phyloP scores from a whole-genome alignment of 2,113 vertebrate genomes.

The Piprites chloris region DNA sequence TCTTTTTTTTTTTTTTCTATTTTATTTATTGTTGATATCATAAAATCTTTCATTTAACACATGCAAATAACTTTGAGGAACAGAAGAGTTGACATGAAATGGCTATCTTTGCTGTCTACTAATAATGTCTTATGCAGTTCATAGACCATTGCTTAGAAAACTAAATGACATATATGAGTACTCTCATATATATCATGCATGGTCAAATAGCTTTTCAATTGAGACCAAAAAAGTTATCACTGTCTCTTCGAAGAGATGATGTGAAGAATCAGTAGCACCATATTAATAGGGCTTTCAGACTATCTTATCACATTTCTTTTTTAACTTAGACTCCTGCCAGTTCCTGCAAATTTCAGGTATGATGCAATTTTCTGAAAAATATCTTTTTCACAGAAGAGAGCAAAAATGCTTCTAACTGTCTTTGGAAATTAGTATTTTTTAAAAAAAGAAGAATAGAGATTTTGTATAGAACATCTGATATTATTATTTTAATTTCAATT shows the following conservation, averaged over 20 bases:
- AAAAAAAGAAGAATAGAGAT: background rate
- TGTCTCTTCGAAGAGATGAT: background rate
- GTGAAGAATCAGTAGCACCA: background rate
- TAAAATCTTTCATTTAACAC: background rate
- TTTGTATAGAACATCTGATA: background rate
- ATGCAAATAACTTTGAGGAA: background rate
- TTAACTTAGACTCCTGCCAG: background rate
- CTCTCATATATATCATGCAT: background rate
- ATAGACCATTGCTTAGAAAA: background rate
- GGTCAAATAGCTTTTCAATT: background rate
- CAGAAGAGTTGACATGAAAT: background rate
- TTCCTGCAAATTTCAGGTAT: background rate
- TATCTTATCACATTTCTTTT: background rate
- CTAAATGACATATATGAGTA: background rate
- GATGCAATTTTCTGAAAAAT: background rate
- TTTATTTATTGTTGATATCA: background rate
- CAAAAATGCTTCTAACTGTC: background rate
- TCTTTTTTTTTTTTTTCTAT: background rate
- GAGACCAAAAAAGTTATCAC: background rate
- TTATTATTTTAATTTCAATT: background rate
- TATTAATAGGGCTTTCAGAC: background rate
- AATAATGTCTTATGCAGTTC: background rate
- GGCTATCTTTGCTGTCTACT: fast-evolving
- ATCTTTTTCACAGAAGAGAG: background rate
- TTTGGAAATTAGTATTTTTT: background rate